Base-by-base conservation (phyloP, 1,140 invertebrate genomes). In the Penaeus chinensis region DNA sequence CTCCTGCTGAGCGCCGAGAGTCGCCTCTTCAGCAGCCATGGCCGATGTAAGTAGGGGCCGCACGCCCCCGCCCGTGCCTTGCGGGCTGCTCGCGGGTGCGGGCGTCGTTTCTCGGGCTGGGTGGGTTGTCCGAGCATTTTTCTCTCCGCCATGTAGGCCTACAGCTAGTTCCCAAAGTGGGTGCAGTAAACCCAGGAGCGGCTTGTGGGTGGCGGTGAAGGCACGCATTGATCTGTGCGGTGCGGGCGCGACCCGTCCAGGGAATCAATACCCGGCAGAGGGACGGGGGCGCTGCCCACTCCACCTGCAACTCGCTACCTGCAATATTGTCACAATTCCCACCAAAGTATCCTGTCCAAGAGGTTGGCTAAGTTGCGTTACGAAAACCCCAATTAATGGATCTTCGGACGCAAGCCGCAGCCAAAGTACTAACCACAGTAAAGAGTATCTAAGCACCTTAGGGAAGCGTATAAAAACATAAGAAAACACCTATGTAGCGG, bases 21-120 rank as follows among this genome's bases (percentile, higher is more conserved):
- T 61, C 82, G 37, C 66, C 66, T 76, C 82, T 76, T 69, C 84
- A 78, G 84, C 84, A 85, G 77, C 84, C 84, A 85, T 85, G 84
- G 84, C 84, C 74, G 84, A 85, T 78, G 84, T 85, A 85, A 85
- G 84, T 85, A 85, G 27, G n/a, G 22, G 20, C 76, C 32, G 62
- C 80, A 8, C 77, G 27, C n/a, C 80, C 27, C 20, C 80, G 32
- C 60, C 42, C 61, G 8, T 10, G 42, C 76, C 3, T 47, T 47
- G 24, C 32, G 77, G 19, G 61, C 24, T n/a, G 79, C 27, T 22
- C 61, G 42, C n/a, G 22, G 61, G 79, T 37, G 20, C 63, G 79
- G 79, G 61, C 79, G 16, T 65, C 0, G 54, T 54, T 54, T 54
- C 54, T 54, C 54, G 54, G 54, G 54, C 54, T 54, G 54, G 54